phyloP scores from a whole-genome alignment of 2,113 vertebrate species.

The Gobiocypris rarus region DNA sequence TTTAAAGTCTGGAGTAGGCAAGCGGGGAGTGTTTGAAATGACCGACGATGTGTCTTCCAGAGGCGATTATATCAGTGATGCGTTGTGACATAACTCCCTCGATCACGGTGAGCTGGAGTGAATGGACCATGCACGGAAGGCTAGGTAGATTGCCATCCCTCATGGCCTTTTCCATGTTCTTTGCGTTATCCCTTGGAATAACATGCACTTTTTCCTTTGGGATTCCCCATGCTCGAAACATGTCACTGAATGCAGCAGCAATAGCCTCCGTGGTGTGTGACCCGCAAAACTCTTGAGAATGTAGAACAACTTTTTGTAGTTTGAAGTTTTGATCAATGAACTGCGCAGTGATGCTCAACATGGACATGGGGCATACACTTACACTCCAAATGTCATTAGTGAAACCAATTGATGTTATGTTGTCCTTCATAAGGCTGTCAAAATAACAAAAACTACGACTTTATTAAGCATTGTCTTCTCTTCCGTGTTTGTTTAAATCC shows the following conservation, averaged over 20 bases:
- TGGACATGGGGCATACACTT: too few species aligned
- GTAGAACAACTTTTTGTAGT: neutral
- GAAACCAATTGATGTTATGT: neutral
- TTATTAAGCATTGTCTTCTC: too few species aligned
- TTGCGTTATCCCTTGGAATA: conserved; percentile 1
- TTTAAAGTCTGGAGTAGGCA: neutral
- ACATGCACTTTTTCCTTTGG: neutral
- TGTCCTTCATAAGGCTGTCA: neutral
- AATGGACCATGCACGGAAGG: neutral
- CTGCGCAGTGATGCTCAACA: neutral
- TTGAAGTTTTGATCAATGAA: neutral
- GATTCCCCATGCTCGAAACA: neutral
- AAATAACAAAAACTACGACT: too few species aligned
- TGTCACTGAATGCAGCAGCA: neutral
- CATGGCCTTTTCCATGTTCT: conserved; percentile 2
- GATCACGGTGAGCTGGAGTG: neutral
- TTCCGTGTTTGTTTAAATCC: too few species aligned
- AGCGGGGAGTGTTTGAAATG: neutral
- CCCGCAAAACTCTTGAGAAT: neutral
- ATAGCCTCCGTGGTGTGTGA: neutral
- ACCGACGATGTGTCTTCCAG: conserved; percentile 4
- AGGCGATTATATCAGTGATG: neutral
- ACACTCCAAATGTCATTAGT: neutral
- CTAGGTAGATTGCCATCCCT: neutral
- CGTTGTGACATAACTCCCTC: neutral